Base-by-base conservation (phyloP, 1,140 invertebrate species). In the Colletes gigas region DNA sequence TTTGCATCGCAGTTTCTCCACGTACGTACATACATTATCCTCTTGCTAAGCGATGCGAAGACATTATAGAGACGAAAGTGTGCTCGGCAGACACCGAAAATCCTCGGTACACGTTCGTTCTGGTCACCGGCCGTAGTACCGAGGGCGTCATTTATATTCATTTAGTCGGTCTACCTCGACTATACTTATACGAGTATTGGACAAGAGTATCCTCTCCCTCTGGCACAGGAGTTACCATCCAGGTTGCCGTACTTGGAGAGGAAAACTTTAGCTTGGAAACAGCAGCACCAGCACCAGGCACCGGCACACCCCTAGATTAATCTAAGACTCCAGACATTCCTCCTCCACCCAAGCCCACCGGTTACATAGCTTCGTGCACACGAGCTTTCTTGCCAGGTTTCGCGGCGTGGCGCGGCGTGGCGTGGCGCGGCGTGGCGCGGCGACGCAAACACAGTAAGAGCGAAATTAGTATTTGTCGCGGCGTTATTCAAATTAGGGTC, bases 401-500 rank as follows among this genome's bases (percentile, higher is more conserved):
- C 68, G 54, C 59, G 12, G 17, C 17, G n/a, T 30, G 30, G 30
- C 30, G 30, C 63, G 12, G 17, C 17, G n/a, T 30, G 12, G 17
- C 17, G n/a, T 30, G 30, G 30, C 30, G 30, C 30, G 30, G 30
- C 30, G 30, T 30, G 30, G 30, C 30, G 30, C 63, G 12, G 17
- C 17, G n/a, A 39, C 50, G 76, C 60, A 55, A 63, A 52, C 59
- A 71, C 17, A 59, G 44, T 3, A 62, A 19, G 17, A 52, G 60
- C 65, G 55, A 85, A 89, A 90, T 87, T 90, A 88, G 85, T 90
- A 88, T 89, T 88, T 88, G 86, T 88, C 83, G 85, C 81, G 81
- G 83, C 87, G 84, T 89, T 89, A 89, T 90, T 88, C 86, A 89
- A 89, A 89, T 89, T 89, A 85, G 76, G 69, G 54, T 65, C 9